Conservation (phyloP, 37 sponge, comb jelly and placozoan genomes). For the Bolinopsis microptera region DNA sequence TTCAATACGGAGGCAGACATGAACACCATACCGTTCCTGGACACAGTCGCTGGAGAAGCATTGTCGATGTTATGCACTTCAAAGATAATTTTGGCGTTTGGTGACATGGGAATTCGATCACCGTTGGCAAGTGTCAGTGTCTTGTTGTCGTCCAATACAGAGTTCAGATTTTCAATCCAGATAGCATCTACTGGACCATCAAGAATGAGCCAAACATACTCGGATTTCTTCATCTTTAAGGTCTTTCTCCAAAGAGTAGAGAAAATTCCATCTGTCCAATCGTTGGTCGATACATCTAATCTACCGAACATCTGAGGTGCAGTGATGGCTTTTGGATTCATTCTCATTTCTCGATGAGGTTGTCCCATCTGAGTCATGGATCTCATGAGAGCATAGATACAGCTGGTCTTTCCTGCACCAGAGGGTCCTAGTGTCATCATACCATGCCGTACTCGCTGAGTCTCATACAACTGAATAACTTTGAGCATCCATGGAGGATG, state of each 20-base stretch:
- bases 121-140: conserved; percentile 98
- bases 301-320: conserved; percentile 99
- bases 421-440: conserved; percentile 98
- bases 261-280: conserved; percentile 99
- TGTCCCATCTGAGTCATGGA: conserved; percentile 91
- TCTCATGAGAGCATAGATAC: conserved; percentile 89
- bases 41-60: conserved; percentile 98
- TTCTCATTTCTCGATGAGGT: conserved; percentile 95
- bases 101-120: conserved; percentile 96
- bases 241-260: conserved; percentile 98
- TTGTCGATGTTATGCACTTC: conserved; percentile 99
- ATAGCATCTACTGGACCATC: conserved; percentile 99
- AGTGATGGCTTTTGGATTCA: conserved; percentile 99
- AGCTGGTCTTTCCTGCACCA: conserved; percentile 94
- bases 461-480: conserved; percentile 96
- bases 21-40: conserved; percentile 99
- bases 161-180: conserved; percentile 99
- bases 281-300: conserved; percentile 97
- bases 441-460: conserved; percentile 97
- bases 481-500: conserved; percentile 96
- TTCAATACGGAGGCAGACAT: conserved; percentile 99
- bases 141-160: conserved; percentile 98
- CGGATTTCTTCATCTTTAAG: conserved; percentile 92
- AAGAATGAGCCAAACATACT: conserved; percentile 95
- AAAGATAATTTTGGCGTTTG: conserved; percentile 93